phyloP scores from a whole-genome alignment of 2,797 vertebrate species.

The Cygnus olor region DNA sequence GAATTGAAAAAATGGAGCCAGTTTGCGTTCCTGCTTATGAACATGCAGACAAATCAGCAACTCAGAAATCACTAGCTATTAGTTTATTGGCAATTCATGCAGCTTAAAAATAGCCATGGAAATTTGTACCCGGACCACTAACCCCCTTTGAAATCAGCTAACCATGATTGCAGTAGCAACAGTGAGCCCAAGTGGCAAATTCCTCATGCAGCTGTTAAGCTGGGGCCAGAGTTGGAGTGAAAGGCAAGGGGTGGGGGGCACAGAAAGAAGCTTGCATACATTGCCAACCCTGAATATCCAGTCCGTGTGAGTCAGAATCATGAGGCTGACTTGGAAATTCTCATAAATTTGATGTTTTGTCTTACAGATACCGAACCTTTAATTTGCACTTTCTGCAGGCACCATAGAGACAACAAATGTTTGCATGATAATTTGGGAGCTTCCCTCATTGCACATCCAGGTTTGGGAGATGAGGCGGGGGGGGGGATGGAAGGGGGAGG shows the following conservation, averaged over 20 bases:
- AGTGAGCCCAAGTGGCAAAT: background rate
- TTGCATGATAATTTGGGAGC: background rate
- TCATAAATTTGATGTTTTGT: background rate
- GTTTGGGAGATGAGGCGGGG: background rate
- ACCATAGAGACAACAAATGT: background rate
- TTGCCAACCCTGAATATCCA: background rate
- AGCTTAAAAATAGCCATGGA: background rate
- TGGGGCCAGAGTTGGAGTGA: background rate
- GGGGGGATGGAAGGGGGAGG: background rate
- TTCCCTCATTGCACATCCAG: background rate
- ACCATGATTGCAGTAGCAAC: background rate
- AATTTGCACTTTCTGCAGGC: background rate
- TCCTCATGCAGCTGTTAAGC: background rate
- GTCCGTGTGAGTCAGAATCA: background rate
- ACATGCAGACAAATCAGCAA: conserved; percentile 22
- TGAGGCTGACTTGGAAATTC: background rate
- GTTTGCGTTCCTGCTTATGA: background rate
- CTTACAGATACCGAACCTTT: background rate
- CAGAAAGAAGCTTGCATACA: background rate
- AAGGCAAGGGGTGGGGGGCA: background rate
- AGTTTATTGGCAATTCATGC: background rate
- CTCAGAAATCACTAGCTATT: conserved; percentile 25
- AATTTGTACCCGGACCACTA: background rate
- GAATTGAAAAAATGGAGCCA: conserved; percentile 25
- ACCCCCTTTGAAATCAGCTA: background rate